Base-by-base conservation (phyloP, 2,113 vertebrate species). In the Hippolais icterina region DNA sequence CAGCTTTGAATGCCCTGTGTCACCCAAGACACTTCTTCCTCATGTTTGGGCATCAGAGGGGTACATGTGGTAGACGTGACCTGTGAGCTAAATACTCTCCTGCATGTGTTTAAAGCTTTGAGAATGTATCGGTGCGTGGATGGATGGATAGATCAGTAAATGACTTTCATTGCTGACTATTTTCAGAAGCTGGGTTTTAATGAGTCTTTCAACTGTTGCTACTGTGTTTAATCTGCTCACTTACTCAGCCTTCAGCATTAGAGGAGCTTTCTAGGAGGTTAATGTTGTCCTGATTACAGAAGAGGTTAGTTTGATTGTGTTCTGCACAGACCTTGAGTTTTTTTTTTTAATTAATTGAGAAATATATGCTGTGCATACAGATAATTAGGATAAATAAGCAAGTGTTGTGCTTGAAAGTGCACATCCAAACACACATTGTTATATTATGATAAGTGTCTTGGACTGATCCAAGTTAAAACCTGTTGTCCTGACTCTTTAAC, bases 121-220 rank as follows among this genome's bases (percentile, higher is more conserved):
- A 57, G 77, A 87, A 84, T 53, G 23, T 87, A 33, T 63, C 0
- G 0, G 54, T 89, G 42, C 2, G 14, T 65, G 49, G 77, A 56
- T 92, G 87, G 63, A 80, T 95, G 52, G 76, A 47, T 87, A 49
- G 87, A 74, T 81, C 52, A 76, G 60, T 76, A 71, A 92, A 84
- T 92, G 10, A 65, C 76, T 96, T 94, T 42, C 76, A 61, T 84
- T 84, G 72, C 76, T 78, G 79, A 81, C 83, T 96, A 20, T 95
- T 96, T 89, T 89, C 90, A 84, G 90, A 52, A 75, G 29, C 69
- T 86, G 66, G 41, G 44, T 90, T 94, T 90, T 96, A 96, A 93
- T 90, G 79, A 95, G 80, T 91, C 70, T 85, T 80, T 88, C 78
- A 93, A 87, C 90, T 96, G 93, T 94, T 97, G 94, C 90, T 89